Evolutionary conservation across 2,888 invertebrate genomes (phyloP), one percentile per base, ranked within the genome.

Genomic region (Oxytorus armatus): DNA sequence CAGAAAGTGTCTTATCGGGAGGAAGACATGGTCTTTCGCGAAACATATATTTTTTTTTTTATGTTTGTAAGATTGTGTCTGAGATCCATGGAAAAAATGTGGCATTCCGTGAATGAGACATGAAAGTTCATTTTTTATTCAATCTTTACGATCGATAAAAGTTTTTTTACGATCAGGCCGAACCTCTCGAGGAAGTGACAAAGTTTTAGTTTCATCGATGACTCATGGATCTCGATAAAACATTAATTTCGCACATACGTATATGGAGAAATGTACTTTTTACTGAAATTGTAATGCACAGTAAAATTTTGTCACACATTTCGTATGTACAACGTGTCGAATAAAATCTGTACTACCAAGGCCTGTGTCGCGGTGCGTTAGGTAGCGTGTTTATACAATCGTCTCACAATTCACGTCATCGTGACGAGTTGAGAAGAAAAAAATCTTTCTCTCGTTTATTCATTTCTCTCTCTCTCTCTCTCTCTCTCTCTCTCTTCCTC

Each of bases 361-460:
- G 42, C 11, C 3, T 68, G 53, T 51, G 51, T 25, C 65, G 10
- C 14, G 29, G 36, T 36, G 65, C 21, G 36, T 25, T 68, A 55
- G 53, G 25, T 63, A 63, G 47, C 47, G n/a, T 36, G 44, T 70
- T 63, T 63, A 25, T 63, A 74, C 63, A 63, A 55, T 57, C 78
- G 69, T 65, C 55, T 74, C 74, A 74, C 74, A 74, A 68, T 69
- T 69, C 25, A 14, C 68, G 53, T 72, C 65, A 59, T 44, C 72
- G 39, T 33, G 65, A 72, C 49, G 63, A 63, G 74, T 66, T 53
- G 5, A 33, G 61, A 49, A 18, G 10, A 49, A 63, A 11, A 44
- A 49, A 49, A 8, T 47, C 11, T 49, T 21, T 8, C 14, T 14
- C 23, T 36, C 36, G 36, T 4, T 14, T 25, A 29, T 25, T n/a